Evolutionary conservation across 2,113 vertebrate genomes (phyloP).

Genomic region (Sturnus vulgaris): DNA sequence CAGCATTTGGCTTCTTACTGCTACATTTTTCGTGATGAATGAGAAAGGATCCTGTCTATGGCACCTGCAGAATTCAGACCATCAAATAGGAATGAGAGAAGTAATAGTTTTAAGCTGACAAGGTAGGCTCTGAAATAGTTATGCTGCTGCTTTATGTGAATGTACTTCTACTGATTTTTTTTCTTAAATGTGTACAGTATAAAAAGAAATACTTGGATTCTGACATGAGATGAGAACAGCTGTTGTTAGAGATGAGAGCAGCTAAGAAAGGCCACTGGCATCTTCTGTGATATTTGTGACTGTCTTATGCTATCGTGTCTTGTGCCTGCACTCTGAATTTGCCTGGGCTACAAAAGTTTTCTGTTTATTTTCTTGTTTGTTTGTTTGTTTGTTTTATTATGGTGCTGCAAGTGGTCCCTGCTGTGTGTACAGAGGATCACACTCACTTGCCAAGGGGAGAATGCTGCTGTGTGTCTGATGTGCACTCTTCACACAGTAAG

Average conservation of each 20-base stretch:
- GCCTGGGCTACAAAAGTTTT: neutral
- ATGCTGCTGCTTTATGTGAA: neutral
- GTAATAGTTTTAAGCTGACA: neutral
- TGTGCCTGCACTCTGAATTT: neutral
- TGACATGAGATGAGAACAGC: neutral
- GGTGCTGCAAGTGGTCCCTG: neutral
- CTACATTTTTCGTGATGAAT: neutral
- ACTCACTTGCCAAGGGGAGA: neutral
- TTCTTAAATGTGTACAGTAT: neutral
- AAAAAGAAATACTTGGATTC: neutral
- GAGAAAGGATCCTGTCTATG: neutral
- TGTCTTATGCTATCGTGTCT: rapidly evolving
- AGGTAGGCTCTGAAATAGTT: neutral
- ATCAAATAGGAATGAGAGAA: neutral
- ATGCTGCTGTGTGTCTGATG: neutral
- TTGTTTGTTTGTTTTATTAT: neutral
- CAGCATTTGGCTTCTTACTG: neutral
- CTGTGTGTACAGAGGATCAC: neutral
- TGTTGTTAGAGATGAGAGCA: neutral
- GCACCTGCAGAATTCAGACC: neutral
- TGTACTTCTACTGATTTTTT: neutral
- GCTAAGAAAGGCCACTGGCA: neutral
- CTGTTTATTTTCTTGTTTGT: too few species aligned
- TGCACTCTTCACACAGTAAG: rapidly evolving
- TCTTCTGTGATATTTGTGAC: neutral